Evolutionary conservation across 2,113 vertebrate genomes (phyloP).

Genomic region (Myanophis thanlyinensis): DNA sequence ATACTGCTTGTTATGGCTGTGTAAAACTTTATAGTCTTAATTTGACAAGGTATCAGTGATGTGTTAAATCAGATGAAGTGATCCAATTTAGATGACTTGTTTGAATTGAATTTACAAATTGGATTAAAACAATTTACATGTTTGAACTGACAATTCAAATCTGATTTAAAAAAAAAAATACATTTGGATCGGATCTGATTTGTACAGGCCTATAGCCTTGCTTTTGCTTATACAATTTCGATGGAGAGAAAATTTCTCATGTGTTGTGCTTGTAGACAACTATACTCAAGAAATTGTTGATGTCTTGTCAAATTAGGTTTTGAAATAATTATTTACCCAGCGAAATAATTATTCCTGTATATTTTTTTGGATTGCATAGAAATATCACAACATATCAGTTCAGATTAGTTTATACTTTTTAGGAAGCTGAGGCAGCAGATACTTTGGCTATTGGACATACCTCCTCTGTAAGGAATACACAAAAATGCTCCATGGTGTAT

Average conservation of each 20-base stretch:
- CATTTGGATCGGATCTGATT: background rate
- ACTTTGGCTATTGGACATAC: background rate
- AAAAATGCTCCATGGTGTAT: slow-evolving; percentile 27
- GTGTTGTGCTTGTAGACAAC: background rate
- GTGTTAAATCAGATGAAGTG: background rate
- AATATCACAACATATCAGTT: background rate
- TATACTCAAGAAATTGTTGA: background rate
- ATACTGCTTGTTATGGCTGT: background rate
- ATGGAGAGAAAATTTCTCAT: background rate
- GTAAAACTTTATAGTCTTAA: background rate
- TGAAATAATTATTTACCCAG: slow-evolving; percentile 35
- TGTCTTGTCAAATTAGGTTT: background rate
- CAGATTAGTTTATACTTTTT: slow-evolving; percentile 8
- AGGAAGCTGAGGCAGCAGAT: background rate
- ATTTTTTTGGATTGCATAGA: slow-evolving; percentile 12
- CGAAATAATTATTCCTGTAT: background rate
- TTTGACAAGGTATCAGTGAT: background rate
- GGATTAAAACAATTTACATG: background rate
- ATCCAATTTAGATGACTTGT: background rate
- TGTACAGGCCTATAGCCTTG: background rate
- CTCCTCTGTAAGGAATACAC: slow-evolving; percentile 6
- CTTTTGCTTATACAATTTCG: background rate
- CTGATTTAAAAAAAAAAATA: background rate
- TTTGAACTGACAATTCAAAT: background rate
- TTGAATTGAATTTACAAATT: background rate